Conservation (phyloP, 2,888 invertebrate genomes). For the Erpobdella octoculata region DNA sequence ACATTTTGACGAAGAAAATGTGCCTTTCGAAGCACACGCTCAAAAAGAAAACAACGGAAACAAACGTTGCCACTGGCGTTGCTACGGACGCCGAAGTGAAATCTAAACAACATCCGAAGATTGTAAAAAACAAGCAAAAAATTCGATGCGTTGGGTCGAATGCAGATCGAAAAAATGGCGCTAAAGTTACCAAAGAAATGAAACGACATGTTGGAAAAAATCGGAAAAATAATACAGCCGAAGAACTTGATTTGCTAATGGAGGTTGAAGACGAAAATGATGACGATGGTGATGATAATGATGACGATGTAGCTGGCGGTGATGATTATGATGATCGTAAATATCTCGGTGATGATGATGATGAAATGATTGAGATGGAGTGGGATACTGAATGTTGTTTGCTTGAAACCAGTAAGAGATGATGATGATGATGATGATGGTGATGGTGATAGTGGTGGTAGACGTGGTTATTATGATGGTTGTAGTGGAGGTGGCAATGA, state of each 20-base stretch:
- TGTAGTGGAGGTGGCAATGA: background rate
- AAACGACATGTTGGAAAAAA: background rate
- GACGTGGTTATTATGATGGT: background rate
- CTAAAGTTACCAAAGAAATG: no score
- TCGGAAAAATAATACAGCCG: background rate
- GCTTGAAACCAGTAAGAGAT: background rate
- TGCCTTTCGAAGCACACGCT: no score
- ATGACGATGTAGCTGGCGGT: background rate
- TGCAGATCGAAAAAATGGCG: no score
- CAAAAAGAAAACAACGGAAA: no score
- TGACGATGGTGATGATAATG: background rate
- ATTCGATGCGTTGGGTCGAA: no score
- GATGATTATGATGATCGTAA: background rate
- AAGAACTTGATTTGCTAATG: background rate
- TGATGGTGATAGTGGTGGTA: background rate
- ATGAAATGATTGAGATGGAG: no score
- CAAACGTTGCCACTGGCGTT: background rate
- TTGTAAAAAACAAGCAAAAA: background rate
- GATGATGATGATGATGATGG: constrained; percentile 8
- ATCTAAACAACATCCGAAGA: background rate
- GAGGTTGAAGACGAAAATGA: background rate
- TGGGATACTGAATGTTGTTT: no score
- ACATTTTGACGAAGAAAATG: background rate
- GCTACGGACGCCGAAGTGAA: background rate
- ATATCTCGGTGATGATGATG: background rate